These are phyloP conservation scores for Drosophila triauraria DNA, from an alignment of 1,140 invertebrate genomes.

Conservation along the genomic window DNA sequence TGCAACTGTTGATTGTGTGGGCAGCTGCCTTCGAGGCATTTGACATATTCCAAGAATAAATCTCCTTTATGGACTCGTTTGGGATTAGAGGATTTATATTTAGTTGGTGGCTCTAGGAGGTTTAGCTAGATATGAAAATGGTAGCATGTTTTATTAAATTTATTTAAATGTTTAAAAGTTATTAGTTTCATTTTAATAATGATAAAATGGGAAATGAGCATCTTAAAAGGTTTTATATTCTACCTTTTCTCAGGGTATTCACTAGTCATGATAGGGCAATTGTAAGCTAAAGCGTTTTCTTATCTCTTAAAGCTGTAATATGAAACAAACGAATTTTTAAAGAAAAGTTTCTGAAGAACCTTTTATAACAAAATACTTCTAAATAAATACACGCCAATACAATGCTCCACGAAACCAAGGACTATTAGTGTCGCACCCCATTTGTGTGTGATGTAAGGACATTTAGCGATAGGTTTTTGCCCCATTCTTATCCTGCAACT, in stretches of 20 bases:
- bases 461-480: constrained; percentile 17
- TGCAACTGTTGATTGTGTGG: constrained; percentile 50
- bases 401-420: too few species aligned
- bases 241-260: too few species aligned
- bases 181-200: too few species aligned
- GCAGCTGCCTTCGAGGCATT: constrained; percentile 11
- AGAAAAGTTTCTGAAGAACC: too few species aligned
- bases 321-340: too few species aligned
- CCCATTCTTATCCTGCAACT: constrained; percentile 5
- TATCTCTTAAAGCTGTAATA: background rate
- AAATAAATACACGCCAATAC: too few species aligned
- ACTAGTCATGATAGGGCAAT: too few species aligned
- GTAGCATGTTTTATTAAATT: background rate
- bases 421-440: background rate
- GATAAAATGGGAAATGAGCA: too few species aligned
- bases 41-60: constrained; percentile 32
- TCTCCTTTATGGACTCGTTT: background rate
- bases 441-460: constrained; percentile 1
- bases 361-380: too few species aligned
- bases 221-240: too few species aligned
- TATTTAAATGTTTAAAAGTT: too few species aligned
- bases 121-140: background rate
- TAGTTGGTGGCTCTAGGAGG: background rate
- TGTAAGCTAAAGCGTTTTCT: too few species aligned
- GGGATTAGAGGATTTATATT: background rate